These are phyloP conservation scores for Endotricha flammealis DNA, from an alignment of 2,888 invertebrate genomes.

Conservation along the genomic window DNA sequence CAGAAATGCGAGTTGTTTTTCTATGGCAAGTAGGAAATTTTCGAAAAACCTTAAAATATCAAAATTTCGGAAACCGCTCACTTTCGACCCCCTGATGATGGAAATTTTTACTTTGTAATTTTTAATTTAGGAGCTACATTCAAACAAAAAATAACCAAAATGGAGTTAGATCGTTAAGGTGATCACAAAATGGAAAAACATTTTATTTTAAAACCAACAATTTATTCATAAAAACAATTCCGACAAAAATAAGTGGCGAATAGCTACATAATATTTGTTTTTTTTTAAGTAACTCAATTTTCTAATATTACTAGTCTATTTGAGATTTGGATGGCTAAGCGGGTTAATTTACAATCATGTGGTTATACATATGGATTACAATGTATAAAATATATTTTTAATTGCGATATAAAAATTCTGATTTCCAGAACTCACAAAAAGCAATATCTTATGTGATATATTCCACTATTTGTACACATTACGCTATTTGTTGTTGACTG, in stretches of 20 bases:
- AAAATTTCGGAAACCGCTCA: too few species aligned
- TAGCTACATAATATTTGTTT: constrained; percentile 34
- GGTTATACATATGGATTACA: constrained; percentile 9
- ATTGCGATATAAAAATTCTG: constrained; percentile 2
- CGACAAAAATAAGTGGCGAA: constrained; percentile 39
- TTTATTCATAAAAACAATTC: constrained; percentile 57
- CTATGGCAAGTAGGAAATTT: too few species aligned
- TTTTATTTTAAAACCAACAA: constrained; percentile 49
- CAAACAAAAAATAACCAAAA: too few species aligned
- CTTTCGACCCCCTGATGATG: too few species aligned
- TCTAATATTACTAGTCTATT: constrained; percentile 34
- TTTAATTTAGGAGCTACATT: too few species aligned
- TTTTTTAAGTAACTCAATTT: constrained; percentile 55
- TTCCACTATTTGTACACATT: constrained; percentile 6
- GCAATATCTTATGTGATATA: neutral
- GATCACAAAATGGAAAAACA: constrained; percentile 25
- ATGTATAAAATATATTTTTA: constrained; percentile 10
- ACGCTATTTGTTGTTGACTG: neutral
- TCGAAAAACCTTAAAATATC: too few species aligned
- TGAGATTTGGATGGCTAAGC: constrained; percentile 37
- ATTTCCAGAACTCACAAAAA: neutral
- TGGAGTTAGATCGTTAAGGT: too few species aligned
- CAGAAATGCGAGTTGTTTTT: too few species aligned
- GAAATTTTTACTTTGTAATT: too few species aligned
- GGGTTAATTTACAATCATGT: constrained; percentile 20